phyloP scores from a whole-genome alignment of 2,888 invertebrate genomes.

The Pristionchus exspectatus region DNA sequence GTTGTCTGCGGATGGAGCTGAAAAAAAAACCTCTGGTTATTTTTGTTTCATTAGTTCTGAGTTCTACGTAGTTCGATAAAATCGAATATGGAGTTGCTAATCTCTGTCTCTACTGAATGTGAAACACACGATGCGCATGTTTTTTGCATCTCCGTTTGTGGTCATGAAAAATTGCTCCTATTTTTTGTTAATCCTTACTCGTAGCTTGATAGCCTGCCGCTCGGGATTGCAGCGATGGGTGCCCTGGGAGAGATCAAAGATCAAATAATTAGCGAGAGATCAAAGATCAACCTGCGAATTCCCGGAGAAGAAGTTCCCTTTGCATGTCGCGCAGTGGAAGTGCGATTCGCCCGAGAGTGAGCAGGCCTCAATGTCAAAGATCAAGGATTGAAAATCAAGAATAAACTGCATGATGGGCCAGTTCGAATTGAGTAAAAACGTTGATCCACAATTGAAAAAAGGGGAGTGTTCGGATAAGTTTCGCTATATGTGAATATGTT shows the following conservation, averaged over 20 bases:
- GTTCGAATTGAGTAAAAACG: no score
- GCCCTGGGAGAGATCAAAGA: constrained; percentile 10
- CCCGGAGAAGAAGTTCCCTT: background rate
- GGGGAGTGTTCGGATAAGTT: no score
- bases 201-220: background rate
- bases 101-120: no score
- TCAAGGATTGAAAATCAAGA: constrained; percentile 1
- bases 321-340: constrained; percentile 14
- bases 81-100: no score
- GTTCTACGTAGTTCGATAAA: background rate
- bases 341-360: constrained; percentile 8
- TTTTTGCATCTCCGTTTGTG: no score
- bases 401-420: no score
- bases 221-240: background rate
- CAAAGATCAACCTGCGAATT: constrained; percentile 27
- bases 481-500: no score
- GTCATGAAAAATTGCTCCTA: no score
- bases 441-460: no score
- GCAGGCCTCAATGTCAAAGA: background rate
- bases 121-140: no score
- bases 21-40: no score
- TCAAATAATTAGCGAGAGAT: background rate
- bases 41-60: no score
- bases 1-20: background rate
- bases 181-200: background rate